phyloP scores from a whole-genome alignment of 2,113 vertebrate genomes.

The Chionis minor region DNA sequence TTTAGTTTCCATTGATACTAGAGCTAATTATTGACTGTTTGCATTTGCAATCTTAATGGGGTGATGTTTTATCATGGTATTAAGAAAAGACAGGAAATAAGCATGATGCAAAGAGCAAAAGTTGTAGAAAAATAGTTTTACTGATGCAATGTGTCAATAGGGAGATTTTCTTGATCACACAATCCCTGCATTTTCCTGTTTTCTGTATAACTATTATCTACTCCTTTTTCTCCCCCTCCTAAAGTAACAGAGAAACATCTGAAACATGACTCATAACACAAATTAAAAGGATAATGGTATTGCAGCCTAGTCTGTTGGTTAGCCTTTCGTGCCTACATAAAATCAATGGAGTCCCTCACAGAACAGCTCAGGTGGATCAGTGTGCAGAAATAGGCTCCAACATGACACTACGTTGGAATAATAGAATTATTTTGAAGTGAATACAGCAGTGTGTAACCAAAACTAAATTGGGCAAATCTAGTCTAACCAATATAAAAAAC shows the following conservation, averaged over 20 bases:
- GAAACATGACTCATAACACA: neutral
- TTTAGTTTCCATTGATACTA: constrained; percentile 4
- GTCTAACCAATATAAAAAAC: neutral
- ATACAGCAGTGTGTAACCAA: neutral
- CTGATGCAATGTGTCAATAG: neutral
- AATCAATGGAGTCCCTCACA: neutral
- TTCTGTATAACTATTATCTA: neutral
- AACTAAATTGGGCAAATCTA: neutral
- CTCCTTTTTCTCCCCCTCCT: neutral
- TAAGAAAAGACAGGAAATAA: neutral
- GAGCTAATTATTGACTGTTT: constrained; percentile 36
- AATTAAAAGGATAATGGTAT: neutral
- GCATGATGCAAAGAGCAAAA: neutral
- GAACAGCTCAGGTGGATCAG: neutral
- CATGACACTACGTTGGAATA: neutral
- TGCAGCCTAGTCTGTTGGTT: neutral
- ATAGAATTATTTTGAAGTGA: neutral
- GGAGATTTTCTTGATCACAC: neutral
- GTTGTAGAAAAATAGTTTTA: neutral
- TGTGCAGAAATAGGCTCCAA: neutral
- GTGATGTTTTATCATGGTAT: neutral
- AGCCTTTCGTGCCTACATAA: neutral
- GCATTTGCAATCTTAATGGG: constrained; percentile 13
- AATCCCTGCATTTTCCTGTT: neutral
- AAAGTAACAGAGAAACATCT: neutral